These are phyloP conservation scores for Rhabdomys pumilio DNA, from an alignment of 2,797 vertebrate species.

Conservation along the genomic window DNA sequence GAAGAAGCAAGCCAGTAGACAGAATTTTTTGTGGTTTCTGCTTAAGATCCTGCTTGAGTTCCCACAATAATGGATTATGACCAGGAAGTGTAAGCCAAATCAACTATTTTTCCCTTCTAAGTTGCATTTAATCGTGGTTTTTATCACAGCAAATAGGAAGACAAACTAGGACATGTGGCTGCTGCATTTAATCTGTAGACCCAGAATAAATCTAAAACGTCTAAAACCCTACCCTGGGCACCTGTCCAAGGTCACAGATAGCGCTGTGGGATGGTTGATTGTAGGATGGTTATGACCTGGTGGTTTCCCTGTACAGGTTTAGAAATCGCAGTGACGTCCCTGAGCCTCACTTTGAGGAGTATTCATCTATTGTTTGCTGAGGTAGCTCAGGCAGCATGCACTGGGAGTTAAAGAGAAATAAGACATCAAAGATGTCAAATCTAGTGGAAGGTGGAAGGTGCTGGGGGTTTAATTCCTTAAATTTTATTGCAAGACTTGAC, in stretches of 20 bases:
- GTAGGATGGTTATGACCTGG: not conserved
- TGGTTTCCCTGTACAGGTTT: not conserved
- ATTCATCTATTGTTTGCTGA: not conserved
- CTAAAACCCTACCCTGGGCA: not conserved
- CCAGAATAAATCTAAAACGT: not conserved
- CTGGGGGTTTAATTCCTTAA: not conserved
- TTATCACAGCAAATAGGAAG: not conserved
- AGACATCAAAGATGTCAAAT: not conserved
- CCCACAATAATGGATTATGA: not conserved
- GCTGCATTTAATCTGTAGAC: not conserved
- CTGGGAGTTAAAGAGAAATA: not conserved
- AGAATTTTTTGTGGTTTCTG: not conserved
- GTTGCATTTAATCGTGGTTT: not conserved
- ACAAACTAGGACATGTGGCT: not conserved
- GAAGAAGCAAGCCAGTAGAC: not conserved
- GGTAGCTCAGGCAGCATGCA: fast-evolving
- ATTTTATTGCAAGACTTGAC: not conserved
- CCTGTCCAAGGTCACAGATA: not conserved
- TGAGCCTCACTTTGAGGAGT: not conserved
- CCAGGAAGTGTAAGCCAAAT: not conserved
- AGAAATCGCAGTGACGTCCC: fast-evolving
- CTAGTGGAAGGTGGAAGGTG: not conserved
- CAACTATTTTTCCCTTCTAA: not conserved
- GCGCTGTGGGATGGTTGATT: not conserved
- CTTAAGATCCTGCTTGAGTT: not conserved